Evolutionary conservation across 2,888 invertebrate species (phyloP), one percentile per base, ranked within the genome.

Genomic region (Pseudococcus longispinus): DNA sequence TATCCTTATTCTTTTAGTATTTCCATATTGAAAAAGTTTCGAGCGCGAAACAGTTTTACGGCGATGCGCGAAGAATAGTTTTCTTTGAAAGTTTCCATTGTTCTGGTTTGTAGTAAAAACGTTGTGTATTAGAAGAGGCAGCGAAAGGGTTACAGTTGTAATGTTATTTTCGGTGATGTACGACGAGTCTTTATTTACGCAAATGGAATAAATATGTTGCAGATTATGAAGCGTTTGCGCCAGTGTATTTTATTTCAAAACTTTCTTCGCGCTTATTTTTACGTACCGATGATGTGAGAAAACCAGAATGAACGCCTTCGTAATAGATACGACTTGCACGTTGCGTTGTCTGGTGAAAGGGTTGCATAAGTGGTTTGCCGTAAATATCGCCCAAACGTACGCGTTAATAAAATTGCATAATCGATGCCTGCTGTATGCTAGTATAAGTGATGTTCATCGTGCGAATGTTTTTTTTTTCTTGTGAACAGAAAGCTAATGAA

Each of bases 381-480:
- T 37, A n/a, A 74, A 74, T 74, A 74, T 5, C 29, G 23, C 5
- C 9, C 74, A 46, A 46, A 11, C n/a, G 18, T 1, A 51, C 51
- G n/a, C 18, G 74, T 74, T 37, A n/a, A 74, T 74, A 74, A 74
- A 32, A 74, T 74, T 74, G 74, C 74, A 15, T 74, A 74, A 74
- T 26, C 51, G n/a, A 51, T n/a, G 51, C n/a, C 51, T 46, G n/a
- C n/a, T n/a, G n/a, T n/a, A n/a, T n/a, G n/a, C n/a, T n/a, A n/a
- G n/a, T n/a, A n/a, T n/a, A n/a, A n/a, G n/a, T n/a, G n/a, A n/a
- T n/a, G n/a, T n/a, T n/a, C n/a, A n/a, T n/a, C n/a, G n/a, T n/a
- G n/a, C n/a, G n/a, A n/a, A n/a, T n/a, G n/a, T n/a, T n/a, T n/a
- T n/a, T n/a, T n/a, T n/a, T n/a, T n/a, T n/a, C n/a, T n/a, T n/a